Base-by-base conservation (phyloP, 2,888 invertebrate genomes). In the Acronicta leporina region DNA sequence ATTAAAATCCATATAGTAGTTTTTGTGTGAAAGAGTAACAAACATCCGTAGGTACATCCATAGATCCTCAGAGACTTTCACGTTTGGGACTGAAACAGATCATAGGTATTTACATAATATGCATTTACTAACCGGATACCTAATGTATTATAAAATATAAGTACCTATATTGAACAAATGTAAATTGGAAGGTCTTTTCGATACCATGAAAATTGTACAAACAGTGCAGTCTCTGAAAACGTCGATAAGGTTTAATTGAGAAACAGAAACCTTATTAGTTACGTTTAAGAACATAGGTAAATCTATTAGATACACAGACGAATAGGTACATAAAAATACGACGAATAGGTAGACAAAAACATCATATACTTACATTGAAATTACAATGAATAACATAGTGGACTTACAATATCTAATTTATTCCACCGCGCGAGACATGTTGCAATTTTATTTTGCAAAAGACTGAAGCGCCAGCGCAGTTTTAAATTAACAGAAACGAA, bases 231-330 rank as follows among this genome's bases (percentile, higher is more conserved):
- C 6, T 5, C n/a, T 38, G 38, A n/a, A 13, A 40, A 51, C 20
- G 30, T 11, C 15, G 16, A 43, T 6, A 25, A n/a, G 25, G 13
- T 44, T 44, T 25, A 25, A 25, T 25, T 44, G 15, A 25, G n/a
- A 25, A 44, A 44, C 13, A 44, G n/a, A 44, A 13, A 44, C n/a
- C 38, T 38, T 6, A 38, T 38, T 38, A 38, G 38, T 38, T 38
- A 13, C 38, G n/a, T 38, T 35, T 13, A 13, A 5, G 9, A 35
- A 35, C 27, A 6, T 38, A 38, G 2, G n/a, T n/a, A n/a, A 13
- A 35, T 13, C 11, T 13, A 35, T 6, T 35, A 35, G 2, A 35
- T 13, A 13, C 13, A 35, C 4, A 13, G 11, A 35, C 11, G 13
- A 35, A 35, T 20, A 20, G 20, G 20, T 38, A 38, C n/a, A n/a